phyloP scores from a whole-genome alignment of 2,888 invertebrate genomes.

The Tenodera sinensis region DNA sequence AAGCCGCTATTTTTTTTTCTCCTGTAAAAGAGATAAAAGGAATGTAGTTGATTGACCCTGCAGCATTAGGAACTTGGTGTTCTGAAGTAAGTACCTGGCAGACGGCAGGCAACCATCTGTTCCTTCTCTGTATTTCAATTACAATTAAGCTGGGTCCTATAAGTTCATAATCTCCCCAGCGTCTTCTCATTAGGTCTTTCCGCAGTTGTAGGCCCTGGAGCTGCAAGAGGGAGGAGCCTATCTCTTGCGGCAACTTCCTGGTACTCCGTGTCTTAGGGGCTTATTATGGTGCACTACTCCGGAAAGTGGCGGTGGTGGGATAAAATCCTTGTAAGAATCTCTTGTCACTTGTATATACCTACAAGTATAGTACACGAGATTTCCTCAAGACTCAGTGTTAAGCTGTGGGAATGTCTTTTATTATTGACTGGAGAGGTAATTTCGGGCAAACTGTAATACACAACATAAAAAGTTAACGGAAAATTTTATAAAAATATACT shows the following conservation, averaged over 20 bases:
- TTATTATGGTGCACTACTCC: background rate
- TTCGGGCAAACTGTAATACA: too few species aligned
- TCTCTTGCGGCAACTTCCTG: background rate
- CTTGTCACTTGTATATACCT: background rate
- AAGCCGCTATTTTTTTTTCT: too few species aligned
- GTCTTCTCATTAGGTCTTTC: background rate
- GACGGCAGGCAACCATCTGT: background rate
- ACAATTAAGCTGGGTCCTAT: background rate
- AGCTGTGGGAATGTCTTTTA: too few species aligned
- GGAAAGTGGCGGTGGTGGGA: background rate
- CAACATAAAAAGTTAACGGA: too few species aligned
- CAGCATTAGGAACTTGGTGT: too few species aligned
- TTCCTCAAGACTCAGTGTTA: background rate
- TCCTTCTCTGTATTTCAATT: background rate
- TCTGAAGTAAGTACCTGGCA: background rate
- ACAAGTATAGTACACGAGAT: background rate
- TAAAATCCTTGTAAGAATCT: background rate
- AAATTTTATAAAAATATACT: too few species aligned
- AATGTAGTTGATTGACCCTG: too few species aligned
- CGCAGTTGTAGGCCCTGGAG: background rate
- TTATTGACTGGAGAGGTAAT: too few species aligned
- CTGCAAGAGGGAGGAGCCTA: background rate
- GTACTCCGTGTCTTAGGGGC: background rate
- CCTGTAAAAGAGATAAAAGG: too few species aligned
- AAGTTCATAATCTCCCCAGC: background rate